A percentile compares a stretch with the other conserved stretches of the same genome.
phyloP scores from a whole-genome alignment of 2,113 vertebrate species.

The Aramus guarauna region DNA sequence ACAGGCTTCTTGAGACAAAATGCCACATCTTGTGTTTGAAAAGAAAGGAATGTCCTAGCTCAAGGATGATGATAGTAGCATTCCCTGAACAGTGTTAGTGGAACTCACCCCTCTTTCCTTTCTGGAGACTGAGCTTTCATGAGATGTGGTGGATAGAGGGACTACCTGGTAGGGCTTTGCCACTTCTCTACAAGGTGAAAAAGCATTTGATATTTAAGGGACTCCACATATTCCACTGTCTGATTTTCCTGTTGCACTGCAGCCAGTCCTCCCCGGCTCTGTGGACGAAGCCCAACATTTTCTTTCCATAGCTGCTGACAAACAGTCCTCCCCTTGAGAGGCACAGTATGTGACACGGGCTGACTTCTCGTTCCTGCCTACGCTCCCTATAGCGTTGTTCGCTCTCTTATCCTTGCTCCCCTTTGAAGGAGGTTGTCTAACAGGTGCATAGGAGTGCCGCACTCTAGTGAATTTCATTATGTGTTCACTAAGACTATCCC shows the following conservation, averaged over 20 bases:
- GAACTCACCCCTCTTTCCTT: background rate
- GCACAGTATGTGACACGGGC: background rate
- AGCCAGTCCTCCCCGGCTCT: background rate
- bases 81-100: background rate
- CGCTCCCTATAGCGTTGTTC: background rate
- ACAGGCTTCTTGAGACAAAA: background rate
- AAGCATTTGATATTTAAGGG: background rate
- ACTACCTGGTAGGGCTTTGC: background rate
- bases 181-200: background rate
- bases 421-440: background rate
- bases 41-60: background rate
- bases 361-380: background rate
- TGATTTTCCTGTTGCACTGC: background rate
- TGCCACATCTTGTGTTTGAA: background rate
- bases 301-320: background rate
- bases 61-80: background rate
- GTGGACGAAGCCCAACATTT: background rate
- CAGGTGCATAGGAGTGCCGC: background rate
- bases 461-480: background rate
- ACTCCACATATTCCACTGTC: background rate
- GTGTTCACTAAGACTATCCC: background rate
- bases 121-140: background rate
- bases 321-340: background rate
- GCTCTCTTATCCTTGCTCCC: background rate
- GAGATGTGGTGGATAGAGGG: background rate